Percentiles rank a stretch among this genome's conserved stretches.
Conservation (phyloP, 2,113 vertebrate species). For the Hippopotamus amphibius region DNA sequence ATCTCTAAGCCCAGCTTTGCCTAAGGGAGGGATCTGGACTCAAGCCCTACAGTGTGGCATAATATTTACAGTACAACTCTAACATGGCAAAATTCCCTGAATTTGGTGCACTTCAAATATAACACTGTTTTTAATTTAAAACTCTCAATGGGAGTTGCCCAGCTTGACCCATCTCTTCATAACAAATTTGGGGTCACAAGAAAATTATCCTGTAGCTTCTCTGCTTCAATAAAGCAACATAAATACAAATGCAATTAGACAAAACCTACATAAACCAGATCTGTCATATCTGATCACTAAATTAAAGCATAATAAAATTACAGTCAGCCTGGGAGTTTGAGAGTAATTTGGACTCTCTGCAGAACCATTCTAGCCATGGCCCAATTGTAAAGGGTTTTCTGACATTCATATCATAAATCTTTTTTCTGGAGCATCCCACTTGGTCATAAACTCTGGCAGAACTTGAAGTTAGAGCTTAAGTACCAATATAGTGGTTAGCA, state of each 20-base stretch:
- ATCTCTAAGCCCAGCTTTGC: slow-evolving; percentile 12
- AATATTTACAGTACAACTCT: slow-evolving; percentile 37
- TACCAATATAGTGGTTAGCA: not conserved
- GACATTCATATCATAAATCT: slow-evolving; percentile 21
- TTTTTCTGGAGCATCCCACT: not conserved
- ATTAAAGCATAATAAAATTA: slow-evolving; percentile 70
- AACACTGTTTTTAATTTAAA: slow-evolving; percentile 52
- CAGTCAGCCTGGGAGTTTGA: not conserved
- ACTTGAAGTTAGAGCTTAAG: not conserved
- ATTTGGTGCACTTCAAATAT: slow-evolving; percentile 56
- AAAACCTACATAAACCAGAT: slow-evolving; percentile 66
- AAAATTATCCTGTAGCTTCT: not conserved
- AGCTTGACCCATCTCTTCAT: slow-evolving; percentile 21
- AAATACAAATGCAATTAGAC: slow-evolving; percentile 58
- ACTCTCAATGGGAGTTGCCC: slow-evolving; percentile 25
- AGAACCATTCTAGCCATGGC: not conserved
- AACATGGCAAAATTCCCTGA: slow-evolving; percentile 41
- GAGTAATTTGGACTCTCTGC: not conserved
- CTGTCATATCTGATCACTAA: slow-evolving; percentile 47
- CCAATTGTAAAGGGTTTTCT: not conserved
- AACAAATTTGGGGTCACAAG: slow-evolving; percentile 18
- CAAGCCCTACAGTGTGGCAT: not conserved
- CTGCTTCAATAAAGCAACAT: slow-evolving; percentile 27
- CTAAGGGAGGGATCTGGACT: slow-evolving; percentile 31
- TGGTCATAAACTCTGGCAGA: not conserved